Evolutionary conservation across 2,797 vertebrate genomes (phyloP), one percentile per base, ranked within the genome.

Genomic region (Sternotherus odoratus): DNA sequence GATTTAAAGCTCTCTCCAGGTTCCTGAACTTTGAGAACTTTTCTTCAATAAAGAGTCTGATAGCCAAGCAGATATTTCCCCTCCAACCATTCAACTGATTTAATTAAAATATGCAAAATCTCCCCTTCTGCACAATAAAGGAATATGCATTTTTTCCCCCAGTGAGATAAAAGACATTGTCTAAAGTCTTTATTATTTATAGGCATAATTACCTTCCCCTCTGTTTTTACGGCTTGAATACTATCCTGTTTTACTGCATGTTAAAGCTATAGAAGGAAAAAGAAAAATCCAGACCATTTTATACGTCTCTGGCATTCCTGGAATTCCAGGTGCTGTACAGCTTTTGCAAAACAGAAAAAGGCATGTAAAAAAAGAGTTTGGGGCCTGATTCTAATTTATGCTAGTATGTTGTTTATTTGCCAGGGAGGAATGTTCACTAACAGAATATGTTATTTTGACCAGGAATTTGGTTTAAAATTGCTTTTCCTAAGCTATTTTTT

Each of bases 61-160:
- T 21, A 94, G 81, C 54, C 83, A 94, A 96, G 84, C 79, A 95
- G 88, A 87, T 87, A 96, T 86, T 89, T 86, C 87, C 91, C 95
- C 30, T 90, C 80, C 46, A 88, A 85, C 79, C 92, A 90, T 92
- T 95, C 93, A 93, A 53, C 24, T 51, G 88, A 78, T 89, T 79
- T 97, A 96, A 97, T 97, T 96, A 96, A 96, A 97, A 96, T 94
- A 96, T 85, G 92, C 75, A 87, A 97, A 96, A 92, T 91, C 79
- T 79, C 74, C 60, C 57, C 91, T 87, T 88, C 54, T 95, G 82
- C 86, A 77, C 19, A 17, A 46, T 53, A 86, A 57, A 96, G 88
- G 78, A 91, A 87, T 43, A 79, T 53, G 56, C 12, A 0, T 53
- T 91, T 78, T 85, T 39, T 53, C 69, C n/a, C n/a, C n/a, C 82